phyloP scores from a whole-genome alignment of 2,113 vertebrate species.

The Mionectes macconnelli region DNA sequence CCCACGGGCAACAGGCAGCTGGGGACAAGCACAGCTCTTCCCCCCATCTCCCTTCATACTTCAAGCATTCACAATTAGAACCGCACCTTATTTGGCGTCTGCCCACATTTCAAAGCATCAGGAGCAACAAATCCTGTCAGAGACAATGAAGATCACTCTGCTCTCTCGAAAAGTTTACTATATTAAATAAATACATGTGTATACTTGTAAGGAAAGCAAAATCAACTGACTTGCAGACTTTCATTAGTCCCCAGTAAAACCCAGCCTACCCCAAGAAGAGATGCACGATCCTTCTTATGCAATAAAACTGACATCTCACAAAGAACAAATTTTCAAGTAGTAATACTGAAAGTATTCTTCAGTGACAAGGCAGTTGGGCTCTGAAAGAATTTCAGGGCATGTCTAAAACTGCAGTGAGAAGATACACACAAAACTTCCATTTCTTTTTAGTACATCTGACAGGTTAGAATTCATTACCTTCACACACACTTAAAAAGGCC shows the following conservation, averaged over 20 bases:
- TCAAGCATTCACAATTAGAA: background rate
- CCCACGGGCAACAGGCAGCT: background rate
- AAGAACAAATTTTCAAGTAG: background rate
- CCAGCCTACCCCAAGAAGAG: background rate
- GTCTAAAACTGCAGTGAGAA: background rate
- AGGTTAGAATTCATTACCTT: background rate
- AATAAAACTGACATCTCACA: background rate
- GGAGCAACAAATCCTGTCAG: background rate
- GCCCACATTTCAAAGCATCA: background rate
- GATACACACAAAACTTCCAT: background rate
- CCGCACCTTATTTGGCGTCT: background rate
- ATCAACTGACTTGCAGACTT: background rate
- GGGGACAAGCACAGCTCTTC: background rate
- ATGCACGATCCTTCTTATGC: accelerated
- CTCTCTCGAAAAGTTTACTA: background rate
- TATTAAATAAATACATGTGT: background rate
- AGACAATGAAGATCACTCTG: background rate
- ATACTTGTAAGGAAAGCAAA: background rate
- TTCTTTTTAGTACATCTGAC: background rate
- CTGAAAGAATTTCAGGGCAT: background rate
- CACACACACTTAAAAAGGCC: background rate
- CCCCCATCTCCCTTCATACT: background rate
- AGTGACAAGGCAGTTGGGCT: background rate
- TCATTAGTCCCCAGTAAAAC: background rate
- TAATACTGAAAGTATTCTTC: background rate